Base-by-base conservation (phyloP, 2,888 invertebrate genomes). In the Pandemis heparana region DNA sequence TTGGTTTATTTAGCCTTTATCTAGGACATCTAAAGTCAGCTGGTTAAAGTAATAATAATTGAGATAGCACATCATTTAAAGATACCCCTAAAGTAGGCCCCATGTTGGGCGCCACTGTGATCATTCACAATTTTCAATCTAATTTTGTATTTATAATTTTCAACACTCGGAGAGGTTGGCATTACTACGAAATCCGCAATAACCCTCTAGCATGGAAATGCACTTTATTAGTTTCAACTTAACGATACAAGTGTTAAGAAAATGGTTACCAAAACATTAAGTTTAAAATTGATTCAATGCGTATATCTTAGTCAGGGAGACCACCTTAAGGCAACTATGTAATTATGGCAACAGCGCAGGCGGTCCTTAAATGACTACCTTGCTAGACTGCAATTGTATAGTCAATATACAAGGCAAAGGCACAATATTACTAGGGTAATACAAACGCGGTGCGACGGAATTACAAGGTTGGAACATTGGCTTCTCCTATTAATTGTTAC, bases 351-450 rank as follows among this genome's bases (percentile, higher is more conserved):
- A 64, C 68, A 56, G 46, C 64, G 62, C 71, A 32, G 71, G 65
- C 64, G 68, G 73, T 64, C 59, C 64, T 64, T 73, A 69, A 73
- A 73, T 69, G 64, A 73, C 41, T 73, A 73, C 73, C 68, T 65
- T 73, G 68, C 56, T 48, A 39, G 51, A 14, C 61, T 63, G 73
- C 73, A 69, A 69, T 73, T 69, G 73, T 69, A 68, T 68, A 41
- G 39, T 32, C 59, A 59, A 62, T 41, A 63, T 63, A 69, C 59
- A 69, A 59, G 64, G 68, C 73, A 69, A 69, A 64, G 48, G 48
- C 39, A 67, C 38, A 66, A 70, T 70, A 64, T 56, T 51, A 16
- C 23, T 38, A 48, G 10, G 38, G 32, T 38, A 61, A 53, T 41
- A 48, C 43, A 61, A 66, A 41, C 16, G 71, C 61, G 71, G 66